These are phyloP conservation scores for Cottoperca gobio DNA, from an alignment of 2,797 vertebrate species.

Conservation along the genomic window DNA sequence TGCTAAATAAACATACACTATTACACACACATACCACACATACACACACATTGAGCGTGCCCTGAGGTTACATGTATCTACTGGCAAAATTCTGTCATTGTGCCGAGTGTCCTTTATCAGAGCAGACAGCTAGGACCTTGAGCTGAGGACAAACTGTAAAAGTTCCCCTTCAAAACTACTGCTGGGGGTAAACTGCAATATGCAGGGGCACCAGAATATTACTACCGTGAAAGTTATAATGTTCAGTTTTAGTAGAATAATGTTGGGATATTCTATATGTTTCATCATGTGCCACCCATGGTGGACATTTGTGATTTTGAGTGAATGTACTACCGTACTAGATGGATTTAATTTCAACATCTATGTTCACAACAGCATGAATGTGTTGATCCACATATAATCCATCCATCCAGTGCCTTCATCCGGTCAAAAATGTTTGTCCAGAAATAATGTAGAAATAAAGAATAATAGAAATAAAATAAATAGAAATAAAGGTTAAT, in stretches of 20 bases:
- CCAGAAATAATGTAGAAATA: too few relatives aligned
- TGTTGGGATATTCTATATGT: neutral
- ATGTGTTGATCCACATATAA: too few relatives aligned
- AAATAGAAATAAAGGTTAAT: too few relatives aligned
- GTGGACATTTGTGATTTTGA: neutral
- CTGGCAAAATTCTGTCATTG: constrained; percentile 33
- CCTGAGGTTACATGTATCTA: constrained; percentile 35
- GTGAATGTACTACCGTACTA: too few relatives aligned
- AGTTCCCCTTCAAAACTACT: constrained; percentile 8
- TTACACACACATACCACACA: neutral
- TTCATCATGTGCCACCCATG: neutral
- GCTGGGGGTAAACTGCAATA: neutral
- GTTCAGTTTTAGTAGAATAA: neutral
- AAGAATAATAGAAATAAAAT: too few relatives aligned
- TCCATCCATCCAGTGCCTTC: too few relatives aligned
- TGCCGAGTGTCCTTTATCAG: constrained; percentile 29
- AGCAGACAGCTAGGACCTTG: constrained; percentile 38
- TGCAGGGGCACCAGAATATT: neutral
- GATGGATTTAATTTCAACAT: too few relatives aligned
- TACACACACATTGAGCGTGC: neutral
- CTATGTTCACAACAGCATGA: too few relatives aligned
- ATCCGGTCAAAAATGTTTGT: too few relatives aligned
- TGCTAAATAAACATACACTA: constrained; percentile 21
- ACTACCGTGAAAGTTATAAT: neutral
- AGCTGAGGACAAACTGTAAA: constrained; percentile 29